These are phyloP conservation scores for Hyposmocoma kahamanoa DNA, from an alignment of 1,140 invertebrate species.

Conservation along the genomic window DNA sequence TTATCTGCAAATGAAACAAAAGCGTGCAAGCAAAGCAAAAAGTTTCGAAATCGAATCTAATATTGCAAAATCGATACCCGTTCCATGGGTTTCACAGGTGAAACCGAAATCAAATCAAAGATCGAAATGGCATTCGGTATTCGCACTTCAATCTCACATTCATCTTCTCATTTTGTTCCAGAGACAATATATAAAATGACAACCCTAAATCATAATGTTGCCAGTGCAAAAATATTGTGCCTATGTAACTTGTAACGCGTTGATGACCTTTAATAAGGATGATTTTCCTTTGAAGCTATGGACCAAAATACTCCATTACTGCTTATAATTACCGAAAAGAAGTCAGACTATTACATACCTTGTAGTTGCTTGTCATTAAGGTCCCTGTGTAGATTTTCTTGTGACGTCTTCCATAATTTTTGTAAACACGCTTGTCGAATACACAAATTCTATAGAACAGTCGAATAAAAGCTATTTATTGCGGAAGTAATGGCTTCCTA, in stretches of 20 bases:
- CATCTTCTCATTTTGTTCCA: too few species aligned
- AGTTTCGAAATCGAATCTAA: too few species aligned
- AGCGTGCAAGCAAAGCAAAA: too few species aligned
- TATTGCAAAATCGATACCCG: too few species aligned
- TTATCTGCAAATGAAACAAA: too few species aligned
- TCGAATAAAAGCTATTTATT: conserved; percentile 69
- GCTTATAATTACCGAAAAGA: conserved; percentile 20
- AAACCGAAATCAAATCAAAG: too few species aligned
- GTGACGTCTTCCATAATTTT: conserved; percentile 67
- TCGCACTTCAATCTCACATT: too few species aligned
- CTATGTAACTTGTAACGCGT: conserved; percentile 39
- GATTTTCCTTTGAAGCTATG: conserved; percentile 55
- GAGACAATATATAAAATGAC: conserved; percentile 24
- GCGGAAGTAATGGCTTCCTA: conserved; percentile 75
- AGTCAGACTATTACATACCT: conserved; percentile 42
- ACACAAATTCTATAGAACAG: conserved; percentile 66
- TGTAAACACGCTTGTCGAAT: conserved; percentile 74
- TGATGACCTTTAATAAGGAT: conserved; percentile 39
- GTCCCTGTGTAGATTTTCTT: conserved; percentile 28
- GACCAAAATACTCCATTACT: too few species aligned
- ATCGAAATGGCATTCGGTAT: too few species aligned
- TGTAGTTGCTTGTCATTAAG: conserved; percentile 29
- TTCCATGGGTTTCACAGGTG: too few species aligned
- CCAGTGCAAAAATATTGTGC: conserved; percentile 48
- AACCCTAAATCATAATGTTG: conserved; percentile 60